phyloP scores from a whole-genome alignment of 2,113 vertebrate species.

The Hypocryptadius cinnamomeus region DNA sequence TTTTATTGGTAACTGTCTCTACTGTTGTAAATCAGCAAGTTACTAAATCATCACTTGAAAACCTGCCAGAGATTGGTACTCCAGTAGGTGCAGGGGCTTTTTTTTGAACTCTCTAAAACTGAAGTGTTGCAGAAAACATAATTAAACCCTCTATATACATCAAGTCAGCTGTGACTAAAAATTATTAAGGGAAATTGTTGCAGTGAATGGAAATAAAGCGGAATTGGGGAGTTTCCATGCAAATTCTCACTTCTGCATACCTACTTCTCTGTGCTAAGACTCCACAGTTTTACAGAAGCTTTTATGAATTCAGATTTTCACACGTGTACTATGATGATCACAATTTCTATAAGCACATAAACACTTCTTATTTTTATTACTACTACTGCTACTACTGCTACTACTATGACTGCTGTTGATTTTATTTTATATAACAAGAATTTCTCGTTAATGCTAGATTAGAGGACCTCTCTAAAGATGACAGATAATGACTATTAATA shows the following conservation, averaged over 20 bases:
- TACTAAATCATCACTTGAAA: not conserved
- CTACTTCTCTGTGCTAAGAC: not conserved
- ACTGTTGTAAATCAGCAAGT: constrained; percentile 13
- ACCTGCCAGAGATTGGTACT: not conserved
- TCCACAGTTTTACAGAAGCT: not conserved
- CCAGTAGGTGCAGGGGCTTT: not conserved
- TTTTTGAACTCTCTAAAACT: not conserved
- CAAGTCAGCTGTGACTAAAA: not conserved
- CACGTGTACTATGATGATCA: not conserved
- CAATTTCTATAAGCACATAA: not conserved
- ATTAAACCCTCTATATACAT: not conserved
- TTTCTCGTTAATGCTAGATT: not conserved
- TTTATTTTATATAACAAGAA: not conserved
- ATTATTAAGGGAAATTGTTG: not conserved
- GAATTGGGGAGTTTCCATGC: not conserved
- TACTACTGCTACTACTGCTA: not conserved
- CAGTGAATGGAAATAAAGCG: not conserved
- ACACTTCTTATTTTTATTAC: not conserved
- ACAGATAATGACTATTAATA: not conserved
- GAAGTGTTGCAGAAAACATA: not conserved
- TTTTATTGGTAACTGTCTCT: not conserved
- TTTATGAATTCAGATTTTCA: not conserved
- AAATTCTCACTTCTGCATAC: not conserved
- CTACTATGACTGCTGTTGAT: not conserved
- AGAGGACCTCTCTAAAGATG: not conserved